Base-by-base conservation (phyloP, 2,797 vertebrate species). In the Pangasius macronema region DNA sequence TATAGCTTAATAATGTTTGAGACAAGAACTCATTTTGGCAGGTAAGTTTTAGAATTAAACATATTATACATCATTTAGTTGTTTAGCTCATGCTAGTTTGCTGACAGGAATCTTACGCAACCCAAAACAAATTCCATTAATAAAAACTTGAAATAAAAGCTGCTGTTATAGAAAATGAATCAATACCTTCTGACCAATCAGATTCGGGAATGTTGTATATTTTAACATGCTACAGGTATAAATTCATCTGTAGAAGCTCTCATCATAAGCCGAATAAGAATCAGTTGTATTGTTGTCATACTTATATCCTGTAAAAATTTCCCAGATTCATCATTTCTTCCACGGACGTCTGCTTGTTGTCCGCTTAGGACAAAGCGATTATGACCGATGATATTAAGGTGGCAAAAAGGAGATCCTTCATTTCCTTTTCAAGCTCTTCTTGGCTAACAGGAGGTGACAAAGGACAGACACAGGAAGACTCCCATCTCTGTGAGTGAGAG, bases 401-500 rank as follows among this genome's bases (percentile, higher is more conserved):
- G 89, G 85, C 83, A 91, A 83, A 84, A 87, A 87, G 88, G 81
- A 77, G 84, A 90, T 89, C 63, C 86, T 91, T 89, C 81, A 89
- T 90, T 91, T 91, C 89, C 90, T 90, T 70, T 87, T 87, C 55
- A 76, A 87, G 85, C 59, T 89, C 88, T 83, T 85, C 75, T 90
- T 88, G 87, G 88, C 86, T 89, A 86, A 82, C 85, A 86, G 72
- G 80, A 77, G 87, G 88, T 88, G 90, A 91, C 85, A 91, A 91
- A 91, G 86, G 89, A 89, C 91, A 91, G 91, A 91, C 76, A 89
- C 90, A 90, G 89, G 90, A 91, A 91, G 88, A 87, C 83, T 83
- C 87, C 82, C 81, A 85, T 90, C 85, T 85, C 70, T 88, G 75
- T 91, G 84, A 90, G 88, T 89, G 87, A 85, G 82, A 87, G 84